Base-by-base conservation (phyloP, 2,888 invertebrate genomes). In the Aporophyla nigra region DNA sequence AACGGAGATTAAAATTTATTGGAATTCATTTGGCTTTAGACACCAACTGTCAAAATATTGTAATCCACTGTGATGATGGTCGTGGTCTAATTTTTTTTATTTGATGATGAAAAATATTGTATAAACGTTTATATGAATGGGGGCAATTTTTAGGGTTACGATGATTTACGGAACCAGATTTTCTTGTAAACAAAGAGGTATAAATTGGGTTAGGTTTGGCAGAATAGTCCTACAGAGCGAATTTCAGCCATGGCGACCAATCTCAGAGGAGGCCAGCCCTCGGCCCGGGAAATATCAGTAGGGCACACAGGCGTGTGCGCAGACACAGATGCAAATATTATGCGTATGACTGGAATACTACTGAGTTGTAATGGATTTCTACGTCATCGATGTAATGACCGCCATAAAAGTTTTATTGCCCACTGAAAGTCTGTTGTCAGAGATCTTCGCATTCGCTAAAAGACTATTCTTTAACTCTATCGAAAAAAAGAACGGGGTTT, bases 11-110 rank as follows among this genome's bases (percentile, higher is more conserved):
- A 80, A 85, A 88, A 91, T 86, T 87, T 86, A 90, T 90, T 76
- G 77, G 65, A 84, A 85, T 88, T 90, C 83, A 85, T 89, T 84
- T 83, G 51, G 73, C 74, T 82, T 83, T 78, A 74, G 82, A 80
- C 78, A 72, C 83, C 87, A 87, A 85, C 88, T 90, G 88, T 88
- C 91, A 88, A 85, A 90, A 86, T 88, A 86, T 81, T 86, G 76
- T 79, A 81, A 85, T 80, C 77, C 74, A 81, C 67, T 67, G 43
- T 58, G 5, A 21, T 61, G 51, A 19, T 62, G 54, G 67, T 63
- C 67, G 68, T 74, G 79, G 27, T 72, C 43, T 70, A 10, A 59
- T 80, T 19, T 51, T 0, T 66, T 40, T 27, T 33, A 58, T 62
- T 68, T 58, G 19, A 53, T 33, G 21, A 53, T 43, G 9, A 4